Evolutionary conservation across 2,888 invertebrate species (phyloP), one percentile per base, ranked within the genome.

Genomic region (Entomobrya proxima): DNA sequence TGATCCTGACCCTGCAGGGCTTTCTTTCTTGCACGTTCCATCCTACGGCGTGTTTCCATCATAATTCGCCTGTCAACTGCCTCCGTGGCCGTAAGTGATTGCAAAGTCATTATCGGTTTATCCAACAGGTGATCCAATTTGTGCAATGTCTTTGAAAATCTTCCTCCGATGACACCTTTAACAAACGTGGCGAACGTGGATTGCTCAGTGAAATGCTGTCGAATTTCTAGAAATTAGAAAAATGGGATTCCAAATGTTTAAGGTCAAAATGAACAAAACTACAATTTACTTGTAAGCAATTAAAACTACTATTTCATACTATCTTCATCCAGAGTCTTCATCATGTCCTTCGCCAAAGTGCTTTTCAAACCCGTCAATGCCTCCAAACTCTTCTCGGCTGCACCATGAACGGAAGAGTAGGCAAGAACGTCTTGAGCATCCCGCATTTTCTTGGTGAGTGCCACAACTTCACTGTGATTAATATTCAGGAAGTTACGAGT

Each of bases 91-190:
- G 86, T 88, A 5, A 88, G 40, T 6, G 72, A 40, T 47, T 86
- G 83, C 37, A 88, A 61, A 13, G 87, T 88, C 6, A 85, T n/a
- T 0, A 88, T 47, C 1, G 88, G 88, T 11, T 61, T 37, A n/a
- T 87, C 85, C 21, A 82, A 58, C 0, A 88, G n/a, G 3, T 81
- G 15, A n/a, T 77, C 81, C 0, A 87, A 9, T 32, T 69, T 69
- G 0, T n/a, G 1, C 6, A 88, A 18, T 2, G 85, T 78, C 1
- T 52, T 35, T 1, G 13, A 0, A 18, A 86, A 35, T 0, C 32
- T 52, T 0, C 80, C 69, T 6, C 44, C 58, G 13, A 30, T 40
- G 0, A 86, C 18, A 1, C 81, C 37, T 24, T 35, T 72, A 0
- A 55, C 27, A 30, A 80, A 67, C 13, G 18, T 18, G 1, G 11